phyloP scores from a whole-genome alignment of 2,888 invertebrate species.

The Pinctada fucata region DNA sequence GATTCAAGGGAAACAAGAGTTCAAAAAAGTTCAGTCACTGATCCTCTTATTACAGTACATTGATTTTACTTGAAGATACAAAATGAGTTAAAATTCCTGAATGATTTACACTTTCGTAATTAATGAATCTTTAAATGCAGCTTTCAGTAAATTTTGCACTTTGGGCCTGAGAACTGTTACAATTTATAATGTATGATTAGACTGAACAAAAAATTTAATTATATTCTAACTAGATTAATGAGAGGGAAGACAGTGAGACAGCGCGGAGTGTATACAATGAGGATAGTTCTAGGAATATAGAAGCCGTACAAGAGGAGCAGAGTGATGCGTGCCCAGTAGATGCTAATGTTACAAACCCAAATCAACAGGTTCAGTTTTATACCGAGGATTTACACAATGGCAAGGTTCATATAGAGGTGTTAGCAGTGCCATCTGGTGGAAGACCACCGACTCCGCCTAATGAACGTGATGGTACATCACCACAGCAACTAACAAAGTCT shows the following conservation, averaged over 20 bases:
- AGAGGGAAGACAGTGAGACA: too few species aligned
- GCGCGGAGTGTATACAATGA: not conserved
- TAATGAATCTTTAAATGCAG: too few species aligned
- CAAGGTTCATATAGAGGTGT: slow-evolving; percentile 57
- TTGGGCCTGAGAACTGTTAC: too few species aligned
- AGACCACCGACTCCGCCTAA: slow-evolving; percentile 42
- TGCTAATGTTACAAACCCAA: not conserved
- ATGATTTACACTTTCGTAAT: too few species aligned
- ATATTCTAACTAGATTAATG: too few species aligned
- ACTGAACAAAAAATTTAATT: too few species aligned
- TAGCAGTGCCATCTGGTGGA: slow-evolving; percentile 52
- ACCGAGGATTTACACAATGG: slow-evolving; percentile 44
- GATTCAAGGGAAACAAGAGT: not conserved
- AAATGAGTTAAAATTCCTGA: too few species aligned
- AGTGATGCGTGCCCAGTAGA: not conserved
- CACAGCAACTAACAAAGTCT: slow-evolving; percentile 49
- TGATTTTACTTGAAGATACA: too few species aligned
- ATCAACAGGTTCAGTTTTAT: slow-evolving; percentile 34
- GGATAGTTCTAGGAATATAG: slow-evolving; percentile 6
- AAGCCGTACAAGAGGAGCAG: slow-evolving; percentile 19
- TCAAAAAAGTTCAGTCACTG: too few species aligned
- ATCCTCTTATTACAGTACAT: too few species aligned
- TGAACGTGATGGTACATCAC: slow-evolving; percentile 32
- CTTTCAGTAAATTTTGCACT: too few species aligned
- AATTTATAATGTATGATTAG: too few species aligned